These are phyloP conservation scores for Andricus grossulariae DNA, from an alignment of 1,140 invertebrate genomes.

Conservation along the genomic window DNA sequence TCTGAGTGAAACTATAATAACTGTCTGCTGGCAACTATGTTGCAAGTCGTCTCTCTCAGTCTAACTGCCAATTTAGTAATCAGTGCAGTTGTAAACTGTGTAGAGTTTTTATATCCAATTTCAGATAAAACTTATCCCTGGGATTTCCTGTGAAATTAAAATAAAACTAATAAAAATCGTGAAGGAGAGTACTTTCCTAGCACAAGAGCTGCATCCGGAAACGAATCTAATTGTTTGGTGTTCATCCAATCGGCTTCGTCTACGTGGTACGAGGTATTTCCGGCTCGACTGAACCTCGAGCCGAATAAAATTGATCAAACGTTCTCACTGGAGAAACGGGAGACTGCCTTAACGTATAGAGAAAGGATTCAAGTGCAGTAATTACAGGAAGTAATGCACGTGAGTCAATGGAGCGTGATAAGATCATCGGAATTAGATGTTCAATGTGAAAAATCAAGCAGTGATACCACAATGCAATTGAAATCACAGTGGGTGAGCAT, in stretches of 20 bases:
- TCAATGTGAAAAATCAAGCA: neutral
- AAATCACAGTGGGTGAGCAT: neutral
- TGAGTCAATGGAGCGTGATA: slow-evolving; percentile 51
- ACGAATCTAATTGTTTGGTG: slow-evolving; percentile 48
- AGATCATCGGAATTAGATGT: slow-evolving; percentile 33
- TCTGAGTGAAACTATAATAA: too few species aligned
- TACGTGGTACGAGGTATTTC: slow-evolving; percentile 48
- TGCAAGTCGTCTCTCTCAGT: too few species aligned
- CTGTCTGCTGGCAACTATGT: too few species aligned
- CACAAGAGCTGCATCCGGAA: slow-evolving; percentile 46
- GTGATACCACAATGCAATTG: neutral
- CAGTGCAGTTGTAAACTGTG: too few species aligned
- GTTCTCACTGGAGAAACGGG: slow-evolving; percentile 40
- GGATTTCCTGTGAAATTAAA: neutral
- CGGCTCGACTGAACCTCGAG: slow-evolving; percentile 45
- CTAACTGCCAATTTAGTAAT: too few species aligned
- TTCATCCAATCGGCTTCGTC: slow-evolving; percentile 44
- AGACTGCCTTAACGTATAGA: slow-evolving; percentile 36
- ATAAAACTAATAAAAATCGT: slow-evolving; percentile 27
- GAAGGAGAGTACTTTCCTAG: neutral
- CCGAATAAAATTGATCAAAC: slow-evolving; percentile 9
- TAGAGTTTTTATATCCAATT: too few species aligned
- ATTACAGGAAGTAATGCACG: slow-evolving; percentile 58
- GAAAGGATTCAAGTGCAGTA: slow-evolving; percentile 37
- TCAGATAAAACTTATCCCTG: too few species aligned